These are phyloP conservation scores for Propithecus deckenii DNA, from an alignment of 2,797 vertebrate genomes.

Conservation along the genomic window DNA sequence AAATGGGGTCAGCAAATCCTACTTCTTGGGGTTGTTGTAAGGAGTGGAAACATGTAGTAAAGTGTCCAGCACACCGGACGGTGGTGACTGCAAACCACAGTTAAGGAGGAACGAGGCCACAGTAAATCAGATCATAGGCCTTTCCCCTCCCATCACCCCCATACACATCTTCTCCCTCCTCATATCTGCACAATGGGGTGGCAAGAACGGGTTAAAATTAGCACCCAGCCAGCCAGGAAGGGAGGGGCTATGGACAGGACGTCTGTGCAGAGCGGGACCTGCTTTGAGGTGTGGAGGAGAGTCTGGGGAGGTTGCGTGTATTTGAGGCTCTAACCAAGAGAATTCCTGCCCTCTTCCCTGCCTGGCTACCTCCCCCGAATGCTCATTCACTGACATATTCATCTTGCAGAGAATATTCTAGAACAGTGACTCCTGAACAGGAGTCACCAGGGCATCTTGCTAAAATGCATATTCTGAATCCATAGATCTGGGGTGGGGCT, in stretches of 20 bases:
- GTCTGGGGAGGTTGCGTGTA: background rate
- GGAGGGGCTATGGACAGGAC: background rate
- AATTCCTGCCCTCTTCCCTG: background rate
- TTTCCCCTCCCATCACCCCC: background rate
- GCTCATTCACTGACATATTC: background rate
- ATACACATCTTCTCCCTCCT: fast-evolving
- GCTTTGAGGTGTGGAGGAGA: background rate
- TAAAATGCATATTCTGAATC: background rate
- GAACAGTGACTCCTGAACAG: background rate
- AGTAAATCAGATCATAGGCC: background rate
- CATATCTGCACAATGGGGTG: background rate
- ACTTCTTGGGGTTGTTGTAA: background rate
- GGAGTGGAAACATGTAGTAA: background rate
- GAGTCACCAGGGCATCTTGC: background rate
- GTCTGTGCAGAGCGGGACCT: too few species aligned
- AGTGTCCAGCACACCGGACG: background rate
- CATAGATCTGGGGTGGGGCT: background rate
- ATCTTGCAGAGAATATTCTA: background rate
- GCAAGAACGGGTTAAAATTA: background rate
- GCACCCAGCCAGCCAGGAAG: background rate
- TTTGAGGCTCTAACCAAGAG: background rate
- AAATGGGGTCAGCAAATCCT: background rate
- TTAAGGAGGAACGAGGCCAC: background rate
- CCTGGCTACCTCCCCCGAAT: background rate
- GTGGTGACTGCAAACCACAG: background rate